Evolutionary conservation across 2,797 vertebrate species (phyloP).

Genomic region (Danio jaintianensis): DNA sequence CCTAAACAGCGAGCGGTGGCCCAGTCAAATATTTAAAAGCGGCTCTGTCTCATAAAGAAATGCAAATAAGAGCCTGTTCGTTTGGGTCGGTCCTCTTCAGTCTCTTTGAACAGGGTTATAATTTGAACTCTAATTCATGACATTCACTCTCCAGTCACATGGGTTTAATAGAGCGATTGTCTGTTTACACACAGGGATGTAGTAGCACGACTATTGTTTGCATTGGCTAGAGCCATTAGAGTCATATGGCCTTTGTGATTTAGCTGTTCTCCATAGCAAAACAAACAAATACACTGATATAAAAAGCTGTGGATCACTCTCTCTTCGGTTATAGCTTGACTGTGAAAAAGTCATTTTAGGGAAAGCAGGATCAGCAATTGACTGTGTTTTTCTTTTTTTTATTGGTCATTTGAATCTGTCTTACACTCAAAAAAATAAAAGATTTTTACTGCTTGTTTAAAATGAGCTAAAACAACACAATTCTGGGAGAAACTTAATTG

Average conservation of each 20-base stretch:
- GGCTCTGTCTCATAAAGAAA: constrained; percentile 31
- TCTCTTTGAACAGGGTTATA: constrained; percentile 21
- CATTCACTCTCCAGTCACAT: not conserved
- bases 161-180: constrained; percentile 21
- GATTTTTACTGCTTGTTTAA: too few relatives aligned
- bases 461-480: too few relatives aligned
- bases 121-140: constrained; percentile 6
- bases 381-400: constrained; percentile 25
- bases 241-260: constrained; percentile 23
- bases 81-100: not conserved
- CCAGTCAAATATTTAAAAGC: constrained; percentile 13
- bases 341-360: not conserved
- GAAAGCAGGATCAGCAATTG: constrained; percentile 17
- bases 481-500: too few relatives aligned
- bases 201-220: constrained; percentile 38
- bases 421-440: not conserved
- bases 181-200: constrained; percentile 31
- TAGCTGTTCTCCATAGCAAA: not conserved
- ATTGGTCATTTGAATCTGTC: constrained; percentile 34
- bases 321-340: not conserved
- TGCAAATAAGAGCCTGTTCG: not conserved
- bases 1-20: constrained; percentile 7
- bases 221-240: constrained; percentile 24
- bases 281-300: constrained; percentile 35
- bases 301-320: constrained; percentile 27